Evolutionary conservation across 2,888 invertebrate genomes (phyloP).

Genomic region (Nomada ferruginata): DNA sequence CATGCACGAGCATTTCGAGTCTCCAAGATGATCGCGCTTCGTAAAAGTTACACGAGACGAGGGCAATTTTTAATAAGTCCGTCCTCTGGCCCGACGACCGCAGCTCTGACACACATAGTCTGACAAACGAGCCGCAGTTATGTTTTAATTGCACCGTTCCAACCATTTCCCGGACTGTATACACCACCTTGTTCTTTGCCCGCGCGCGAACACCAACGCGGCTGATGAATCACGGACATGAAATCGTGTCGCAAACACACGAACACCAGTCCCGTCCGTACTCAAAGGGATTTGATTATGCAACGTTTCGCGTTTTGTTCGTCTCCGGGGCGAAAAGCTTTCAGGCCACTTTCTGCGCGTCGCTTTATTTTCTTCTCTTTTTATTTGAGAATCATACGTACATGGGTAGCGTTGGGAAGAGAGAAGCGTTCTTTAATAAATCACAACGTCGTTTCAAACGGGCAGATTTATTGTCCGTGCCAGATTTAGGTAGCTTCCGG

Average conservation of each 20-base stretch:
- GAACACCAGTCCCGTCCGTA: constrained; percentile 20
- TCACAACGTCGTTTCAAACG: not conserved
- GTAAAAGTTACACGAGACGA: constrained; percentile 22
- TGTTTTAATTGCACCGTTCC: constrained; percentile 59
- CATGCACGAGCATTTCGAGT: not conserved
- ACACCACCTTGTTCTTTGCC: constrained; percentile 35
- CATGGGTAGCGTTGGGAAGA: not conserved
- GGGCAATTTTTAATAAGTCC: constrained; percentile 53
- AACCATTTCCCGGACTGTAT: constrained; percentile 42
- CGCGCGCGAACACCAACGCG: constrained; percentile 4
- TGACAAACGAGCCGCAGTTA: constrained; percentile 56
- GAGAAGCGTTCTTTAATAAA: constrained; percentile 35
- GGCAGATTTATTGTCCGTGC: constrained; percentile 4
- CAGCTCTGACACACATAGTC: constrained; percentile 36
- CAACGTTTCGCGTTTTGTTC: constrained; percentile 55
- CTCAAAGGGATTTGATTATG: constrained; percentile 61
- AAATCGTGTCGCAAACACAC: constrained; percentile 1
- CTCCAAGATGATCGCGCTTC: not conserved
- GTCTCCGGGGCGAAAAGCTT: constrained; percentile 21
- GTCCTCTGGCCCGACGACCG: constrained; percentile 2
- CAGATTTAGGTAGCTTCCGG: not conserved
- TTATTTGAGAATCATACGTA: constrained; percentile 19
- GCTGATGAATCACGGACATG: not conserved
- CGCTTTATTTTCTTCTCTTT: not conserved
- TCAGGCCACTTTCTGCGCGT: constrained; percentile 29